Evolutionary conservation across 1,140 invertebrate species (phyloP).

Genomic region (Proales similis): DNA sequence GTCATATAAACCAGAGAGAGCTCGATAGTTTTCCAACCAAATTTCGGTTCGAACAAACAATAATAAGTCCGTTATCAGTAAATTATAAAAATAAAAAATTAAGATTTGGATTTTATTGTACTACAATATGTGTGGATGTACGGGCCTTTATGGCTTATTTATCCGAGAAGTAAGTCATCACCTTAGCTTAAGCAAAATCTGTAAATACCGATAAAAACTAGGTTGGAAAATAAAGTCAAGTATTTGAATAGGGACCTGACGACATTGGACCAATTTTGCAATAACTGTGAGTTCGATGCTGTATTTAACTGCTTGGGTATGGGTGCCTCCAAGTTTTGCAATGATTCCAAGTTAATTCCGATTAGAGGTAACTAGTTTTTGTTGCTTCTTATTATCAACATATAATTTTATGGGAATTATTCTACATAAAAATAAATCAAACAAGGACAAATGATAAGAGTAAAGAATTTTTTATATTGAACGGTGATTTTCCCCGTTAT

Average conservation of each 20-base stretch:
- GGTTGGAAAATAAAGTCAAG: slow-evolving; percentile 22
- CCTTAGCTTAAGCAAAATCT: background rate
- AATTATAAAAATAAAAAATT: slow-evolving; percentile 5
- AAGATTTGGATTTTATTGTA: slow-evolving; percentile 42
- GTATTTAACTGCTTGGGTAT: slow-evolving; percentile 82
- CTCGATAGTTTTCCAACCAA: slow-evolving; percentile 62
- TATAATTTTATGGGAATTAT: too few species aligned
- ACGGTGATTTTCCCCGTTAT: too few species aligned
- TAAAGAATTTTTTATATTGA: too few species aligned
- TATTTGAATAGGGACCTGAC: slow-evolving; percentile 33
- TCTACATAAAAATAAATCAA: too few species aligned
- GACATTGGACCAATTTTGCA: slow-evolving; percentile 18
- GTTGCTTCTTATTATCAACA: too few species aligned
- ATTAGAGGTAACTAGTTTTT: too few species aligned
- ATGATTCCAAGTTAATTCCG: slow-evolving; percentile 68
- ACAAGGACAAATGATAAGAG: slow-evolving; percentile 31
- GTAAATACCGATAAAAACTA: background rate
- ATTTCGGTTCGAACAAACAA: slow-evolving; percentile 61
- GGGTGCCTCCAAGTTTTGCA: slow-evolving; percentile 67
- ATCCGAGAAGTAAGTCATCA: slow-evolving; percentile 34
- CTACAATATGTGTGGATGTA: slow-evolving; percentile 40
- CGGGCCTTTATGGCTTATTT: slow-evolving; percentile 40
- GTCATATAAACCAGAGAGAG: slow-evolving; percentile 62
- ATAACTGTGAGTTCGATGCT: slow-evolving; percentile 60
- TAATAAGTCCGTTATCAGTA: background rate